These are phyloP conservation scores for Tetrao urogallus DNA, from an alignment of 2,113 vertebrate genomes.

Conservation along the genomic window DNA sequence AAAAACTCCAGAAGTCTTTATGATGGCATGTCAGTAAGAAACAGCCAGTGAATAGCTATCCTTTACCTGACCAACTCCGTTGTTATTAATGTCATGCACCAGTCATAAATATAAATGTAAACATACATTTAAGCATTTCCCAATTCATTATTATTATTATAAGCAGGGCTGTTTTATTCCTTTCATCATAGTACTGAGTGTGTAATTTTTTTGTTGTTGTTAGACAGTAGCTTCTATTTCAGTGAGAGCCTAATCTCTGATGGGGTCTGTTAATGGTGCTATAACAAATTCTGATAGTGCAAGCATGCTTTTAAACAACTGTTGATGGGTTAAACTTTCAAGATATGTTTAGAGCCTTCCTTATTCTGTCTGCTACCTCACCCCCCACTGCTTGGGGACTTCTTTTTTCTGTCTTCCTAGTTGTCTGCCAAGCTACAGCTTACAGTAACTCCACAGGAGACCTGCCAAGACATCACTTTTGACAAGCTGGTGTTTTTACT, in stretches of 20 bases:
- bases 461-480: constrained; percentile 32
- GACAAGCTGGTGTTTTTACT: constrained; percentile 18
- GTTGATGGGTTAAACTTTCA: constrained; percentile 19
- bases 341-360: neutral
- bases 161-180: neutral
- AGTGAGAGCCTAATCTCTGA: neutral
- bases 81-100: neutral
- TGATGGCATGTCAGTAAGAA: neutral
- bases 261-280: neutral
- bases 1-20: neutral
- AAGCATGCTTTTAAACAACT: neutral
- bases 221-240: neutral
- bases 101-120: neutral
- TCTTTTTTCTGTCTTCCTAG: constrained; percentile 21
- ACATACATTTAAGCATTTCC: neutral
- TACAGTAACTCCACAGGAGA: constrained; percentile 47
- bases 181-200: neutral
- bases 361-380: neutral
- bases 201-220: neutral
- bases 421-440: constrained; percentile 1
- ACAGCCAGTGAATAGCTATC: neutral
- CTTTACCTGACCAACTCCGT: neutral
- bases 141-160: neutral
- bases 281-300: neutral
- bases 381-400: neutral